phyloP scores from a whole-genome alignment of 2,888 invertebrate genomes.

The Litoditis marina region DNA sequence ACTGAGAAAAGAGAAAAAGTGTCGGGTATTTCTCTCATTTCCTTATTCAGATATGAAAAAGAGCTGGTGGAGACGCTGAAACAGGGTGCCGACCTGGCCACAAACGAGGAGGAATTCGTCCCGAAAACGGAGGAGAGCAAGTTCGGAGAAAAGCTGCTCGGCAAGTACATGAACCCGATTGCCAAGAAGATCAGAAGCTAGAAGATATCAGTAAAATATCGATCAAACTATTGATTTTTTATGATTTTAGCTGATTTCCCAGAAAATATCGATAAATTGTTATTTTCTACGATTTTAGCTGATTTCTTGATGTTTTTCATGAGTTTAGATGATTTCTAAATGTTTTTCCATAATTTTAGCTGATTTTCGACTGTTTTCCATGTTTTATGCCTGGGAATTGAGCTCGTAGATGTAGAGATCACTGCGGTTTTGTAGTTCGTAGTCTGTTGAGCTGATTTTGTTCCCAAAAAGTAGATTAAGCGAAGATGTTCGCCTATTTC shows the following conservation, averaged over 20 bases:
- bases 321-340: background rate
- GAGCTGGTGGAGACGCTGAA: constrained; percentile 39
- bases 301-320: background rate
- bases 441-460: background rate
- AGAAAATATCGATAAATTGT: too few relatives aligned
- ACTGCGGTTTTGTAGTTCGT: background rate
- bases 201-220: background rate
- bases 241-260: too few relatives aligned
- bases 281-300: background rate
- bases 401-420: background rate
- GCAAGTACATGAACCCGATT: constrained; percentile 50
- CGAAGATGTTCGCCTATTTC: too few relatives aligned
- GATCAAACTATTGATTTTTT: background rate
- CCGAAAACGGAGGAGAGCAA: constrained; percentile 43
- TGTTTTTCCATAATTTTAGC: background rate
- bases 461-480: background rate
- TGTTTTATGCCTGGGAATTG: background rate
- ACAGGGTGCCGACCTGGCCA: constrained; percentile 32
- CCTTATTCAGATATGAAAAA: constrained; percentile 33
- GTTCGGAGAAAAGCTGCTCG: constrained; percentile 53
- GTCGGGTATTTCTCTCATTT: too few relatives aligned
- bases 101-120: constrained; percentile 38
- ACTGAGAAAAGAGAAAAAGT: background rate
- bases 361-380: background rate
- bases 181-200: constrained; percentile 33